Evolutionary conservation across 2,797 vertebrate species (phyloP), one percentile per base, ranked within the genome.

Genomic region (Melanotaenia boesemani): DNA sequence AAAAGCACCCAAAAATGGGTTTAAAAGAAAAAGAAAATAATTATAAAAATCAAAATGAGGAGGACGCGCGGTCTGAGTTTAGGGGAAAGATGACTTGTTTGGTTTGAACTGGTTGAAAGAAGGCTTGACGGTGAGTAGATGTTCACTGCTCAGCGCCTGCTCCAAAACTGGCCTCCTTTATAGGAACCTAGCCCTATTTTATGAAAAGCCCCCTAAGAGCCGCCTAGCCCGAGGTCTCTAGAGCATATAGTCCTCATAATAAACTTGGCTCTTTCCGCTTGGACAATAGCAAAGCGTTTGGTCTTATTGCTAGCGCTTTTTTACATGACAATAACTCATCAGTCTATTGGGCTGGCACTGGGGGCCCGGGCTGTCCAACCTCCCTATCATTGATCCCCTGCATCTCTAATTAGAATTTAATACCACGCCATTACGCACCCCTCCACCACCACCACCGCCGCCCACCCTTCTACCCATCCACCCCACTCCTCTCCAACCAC

Each of bases 261-360:
- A 98, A 98, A 98, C 97, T 98, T 98, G 98, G 97, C 98, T 99
- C 97, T 98, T 98, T 98, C 97, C 97, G 97, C 97, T 97, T 98
- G 98, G 97, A 99, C 98, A 98, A 99, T 98, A 97, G 98, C 97
- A 96, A 96, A 97, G 98, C 98, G 97, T 97, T 98, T 96, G 97
- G 96, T 98, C 97, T 99, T 97, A 98, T 98, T 98, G 97, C 97
- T 96, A 95, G 96, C 96, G 97, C 97, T 98, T 98, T 98, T 99
- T 99, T 99, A 99, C 98, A 99, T 99, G 97, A 99, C 98, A 99
- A 99, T 99, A 99, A 99, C 96, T 99, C 98, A 99, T 99, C 98
- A 97, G 97, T 99, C 98, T 98, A 98, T 99, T 99, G 98, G 98
- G 97, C 97, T 99, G 98, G 97, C 97, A 97, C 97, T 96, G 96